A percentile compares a stretch with the other conserved stretches of the same genome.
Evolutionary conservation across 2,888 invertebrate genomes (phyloP).

Genomic region (Thumatha senex): DNA sequence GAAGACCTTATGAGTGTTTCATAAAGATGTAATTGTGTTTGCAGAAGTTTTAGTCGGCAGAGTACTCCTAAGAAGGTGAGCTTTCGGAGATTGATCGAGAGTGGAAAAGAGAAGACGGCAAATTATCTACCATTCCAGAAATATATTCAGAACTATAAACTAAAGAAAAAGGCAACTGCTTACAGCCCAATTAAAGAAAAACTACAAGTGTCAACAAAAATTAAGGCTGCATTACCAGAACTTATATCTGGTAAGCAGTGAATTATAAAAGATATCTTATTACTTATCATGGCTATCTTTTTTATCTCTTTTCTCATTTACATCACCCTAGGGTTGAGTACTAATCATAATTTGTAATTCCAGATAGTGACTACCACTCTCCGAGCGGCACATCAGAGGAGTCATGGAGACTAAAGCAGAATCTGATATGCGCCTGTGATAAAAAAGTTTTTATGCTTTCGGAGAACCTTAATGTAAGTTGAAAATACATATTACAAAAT

Average conservation of each 20-base stretch:
- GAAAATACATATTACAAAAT: too few species aligned
- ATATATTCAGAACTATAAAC: slow-evolving; percentile 70
- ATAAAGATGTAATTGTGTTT: slow-evolving; percentile 24
- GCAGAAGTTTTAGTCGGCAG: slow-evolving; percentile 67
- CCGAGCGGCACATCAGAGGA: slow-evolving; percentile 79
- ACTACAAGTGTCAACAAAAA: slow-evolving; percentile 60
- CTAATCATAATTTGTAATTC: slow-evolving; percentile 15
- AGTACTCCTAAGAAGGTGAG: slow-evolving; percentile 78
- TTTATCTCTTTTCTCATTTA: too few species aligned
- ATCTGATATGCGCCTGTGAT: slow-evolving; percentile 76
- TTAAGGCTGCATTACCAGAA: slow-evolving; percentile 65
- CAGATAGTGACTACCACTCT: slow-evolving; percentile 75
- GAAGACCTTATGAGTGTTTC: background rate
- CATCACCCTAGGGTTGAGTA: too few species aligned
- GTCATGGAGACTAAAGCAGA: slow-evolving; percentile 76
- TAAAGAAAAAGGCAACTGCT: slow-evolving; percentile 62
- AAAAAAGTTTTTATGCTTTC: slow-evolving; percentile 78
- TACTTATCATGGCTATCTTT: too few species aligned
- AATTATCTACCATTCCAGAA: slow-evolving; percentile 87
- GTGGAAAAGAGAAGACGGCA: slow-evolving; percentile 71
- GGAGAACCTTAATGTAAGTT: slow-evolving; percentile 68
- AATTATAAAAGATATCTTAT: background rate
- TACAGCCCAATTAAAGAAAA: slow-evolving; percentile 72
- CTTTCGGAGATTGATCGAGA: slow-evolving; percentile 74
- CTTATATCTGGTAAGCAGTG: slow-evolving; percentile 57